Conservation (phyloP, 2,888 invertebrate genomes). For the Anthophora plumipes region DNA sequence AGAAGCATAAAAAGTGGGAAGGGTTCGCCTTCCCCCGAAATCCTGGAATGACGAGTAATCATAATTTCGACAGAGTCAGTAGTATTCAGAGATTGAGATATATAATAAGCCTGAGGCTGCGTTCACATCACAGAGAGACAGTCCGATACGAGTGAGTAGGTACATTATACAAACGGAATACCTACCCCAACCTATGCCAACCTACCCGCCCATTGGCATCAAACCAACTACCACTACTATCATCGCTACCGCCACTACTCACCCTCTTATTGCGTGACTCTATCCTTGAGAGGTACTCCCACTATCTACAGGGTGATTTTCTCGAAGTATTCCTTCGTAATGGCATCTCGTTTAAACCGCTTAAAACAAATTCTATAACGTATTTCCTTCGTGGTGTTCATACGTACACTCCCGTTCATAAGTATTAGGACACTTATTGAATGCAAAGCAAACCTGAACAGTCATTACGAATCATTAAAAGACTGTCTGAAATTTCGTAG, state of each 20-base stretch:
- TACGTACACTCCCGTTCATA: too few relatives aligned
- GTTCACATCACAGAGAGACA: slow-evolving; percentile 76
- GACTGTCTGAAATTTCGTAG: too few relatives aligned
- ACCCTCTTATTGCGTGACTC: slow-evolving; percentile 73
- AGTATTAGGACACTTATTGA: too few relatives aligned
- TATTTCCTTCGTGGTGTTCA: not conserved
- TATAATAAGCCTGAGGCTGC: slow-evolving; percentile 81
- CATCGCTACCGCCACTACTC: slow-evolving; percentile 53
- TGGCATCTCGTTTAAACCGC: not conserved
- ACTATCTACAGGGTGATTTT: slow-evolving; percentile 67
- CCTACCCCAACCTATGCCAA: slow-evolving; percentile 72
- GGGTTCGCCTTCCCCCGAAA: slow-evolving; percentile 31
- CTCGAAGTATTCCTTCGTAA: slow-evolving; percentile 18
- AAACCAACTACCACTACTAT: slow-evolving; percentile 74
- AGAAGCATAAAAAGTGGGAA: slow-evolving; percentile 13
- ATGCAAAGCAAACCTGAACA: too few relatives aligned
- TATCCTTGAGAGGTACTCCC: slow-evolving; percentile 71
- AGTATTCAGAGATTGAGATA: slow-evolving; percentile 76
- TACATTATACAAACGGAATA: slow-evolving; percentile 79
- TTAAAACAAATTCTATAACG: not conserved
- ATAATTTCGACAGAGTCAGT: slow-evolving; percentile 80
- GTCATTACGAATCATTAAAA: too few relatives aligned
- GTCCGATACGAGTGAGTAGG: slow-evolving; percentile 77
- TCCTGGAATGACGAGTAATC: slow-evolving; percentile 73
- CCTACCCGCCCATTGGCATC: slow-evolving; percentile 78